Conservation (phyloP, 2,888 invertebrate genomes). For the Calliopum simillimum region DNA sequence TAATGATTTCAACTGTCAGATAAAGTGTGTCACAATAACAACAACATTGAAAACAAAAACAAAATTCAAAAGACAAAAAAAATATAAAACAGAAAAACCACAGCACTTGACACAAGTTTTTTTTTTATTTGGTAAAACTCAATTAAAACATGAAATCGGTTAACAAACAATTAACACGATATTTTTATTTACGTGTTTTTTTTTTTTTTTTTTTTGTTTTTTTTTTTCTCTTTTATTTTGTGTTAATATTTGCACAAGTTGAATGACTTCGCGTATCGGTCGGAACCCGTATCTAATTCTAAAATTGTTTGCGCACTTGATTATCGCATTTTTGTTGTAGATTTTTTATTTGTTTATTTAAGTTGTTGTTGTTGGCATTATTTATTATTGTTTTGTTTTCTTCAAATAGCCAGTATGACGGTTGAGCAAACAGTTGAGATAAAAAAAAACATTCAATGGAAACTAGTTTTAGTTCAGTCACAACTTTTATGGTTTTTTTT, state of each 20-base stretch:
- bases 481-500: too few species aligned
- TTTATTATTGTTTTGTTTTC: neutral
- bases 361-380: too few species aligned
- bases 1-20: neutral
- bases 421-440: neutral
- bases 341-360: too few species aligned
- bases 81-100: neutral
- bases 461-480: neutral
- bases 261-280: conserved; percentile 10
- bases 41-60: neutral
- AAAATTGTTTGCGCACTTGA: conserved; percentile 26
- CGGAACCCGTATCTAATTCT: conserved; percentile 31
- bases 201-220: neutral
- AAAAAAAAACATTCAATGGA: neutral
- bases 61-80: neutral
- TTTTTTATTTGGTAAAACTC: conserved; percentile 25
- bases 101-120: conserved; percentile 15
- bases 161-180: conserved; percentile 12
- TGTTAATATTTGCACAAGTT: conserved; percentile 19
- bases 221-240: neutral
- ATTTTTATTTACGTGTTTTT: neutral
- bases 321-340: conserved; percentile 4
- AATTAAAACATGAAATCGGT: conserved; percentile 7
- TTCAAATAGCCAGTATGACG: neutral
- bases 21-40: conserved; percentile 10